Evolutionary conservation across 2,888 invertebrate species (phyloP).

Genomic region (Druceiella hillmani): DNA sequence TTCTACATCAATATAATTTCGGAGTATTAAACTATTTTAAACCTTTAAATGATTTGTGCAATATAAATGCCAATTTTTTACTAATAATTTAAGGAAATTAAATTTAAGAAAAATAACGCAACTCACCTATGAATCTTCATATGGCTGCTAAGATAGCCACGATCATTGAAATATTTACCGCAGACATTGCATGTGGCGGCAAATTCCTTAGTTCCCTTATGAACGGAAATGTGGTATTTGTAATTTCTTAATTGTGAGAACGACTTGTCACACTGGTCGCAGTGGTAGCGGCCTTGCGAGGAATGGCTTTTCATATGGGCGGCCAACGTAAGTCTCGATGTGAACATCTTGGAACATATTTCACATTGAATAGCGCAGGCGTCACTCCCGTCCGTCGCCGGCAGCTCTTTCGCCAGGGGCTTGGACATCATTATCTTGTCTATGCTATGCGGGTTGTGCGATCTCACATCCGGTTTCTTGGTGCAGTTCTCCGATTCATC

Average conservation of each 20-base stretch:
- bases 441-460: no score
- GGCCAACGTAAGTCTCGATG: slow-evolving; percentile 28
- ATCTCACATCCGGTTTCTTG: no score
- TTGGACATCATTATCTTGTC: no score
- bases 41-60: no score
- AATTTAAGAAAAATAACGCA: no score
- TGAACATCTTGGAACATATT: slow-evolving; percentile 9
- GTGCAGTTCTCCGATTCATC: no score
- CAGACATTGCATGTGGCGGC: slow-evolving; percentile 61
- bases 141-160: slow-evolving; percentile 78
- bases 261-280: slow-evolving; percentile 71
- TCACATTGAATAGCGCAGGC: slow-evolving; percentile 1
- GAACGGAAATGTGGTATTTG: slow-evolving; percentile 77
- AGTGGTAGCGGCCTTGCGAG: slow-evolving; percentile 29
- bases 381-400: neutral
- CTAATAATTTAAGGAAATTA: no score
- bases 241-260: slow-evolving; percentile 81
- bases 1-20: no score
- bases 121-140: slow-evolving; percentile 72
- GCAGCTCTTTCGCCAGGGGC: no score
- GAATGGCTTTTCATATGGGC: slow-evolving; percentile 24
- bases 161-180: slow-evolving; percentile 79
- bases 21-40: no score
- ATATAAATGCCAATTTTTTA: no score
- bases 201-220: slow-evolving; percentile 78